phyloP scores from a whole-genome alignment of 2,797 vertebrate genomes.

The Loriculus beryllinus region DNA sequence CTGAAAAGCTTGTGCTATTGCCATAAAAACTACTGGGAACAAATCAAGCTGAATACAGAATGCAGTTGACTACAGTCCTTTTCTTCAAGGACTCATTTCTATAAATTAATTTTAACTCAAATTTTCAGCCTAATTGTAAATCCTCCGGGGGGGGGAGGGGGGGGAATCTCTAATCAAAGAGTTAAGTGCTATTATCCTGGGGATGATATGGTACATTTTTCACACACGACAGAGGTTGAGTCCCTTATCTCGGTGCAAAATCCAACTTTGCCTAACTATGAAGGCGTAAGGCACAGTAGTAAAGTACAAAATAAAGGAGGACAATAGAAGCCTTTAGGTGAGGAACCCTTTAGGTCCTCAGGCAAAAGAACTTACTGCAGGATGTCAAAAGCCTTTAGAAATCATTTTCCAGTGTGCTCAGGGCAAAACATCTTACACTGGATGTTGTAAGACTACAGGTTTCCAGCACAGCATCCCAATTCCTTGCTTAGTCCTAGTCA shows the following conservation, averaged over 20 bases:
- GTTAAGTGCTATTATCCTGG: constrained; percentile 11
- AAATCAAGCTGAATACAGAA: neutral
- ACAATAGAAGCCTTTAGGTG: neutral
- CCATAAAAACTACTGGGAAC: neutral
- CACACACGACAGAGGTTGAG: constrained; percentile 50
- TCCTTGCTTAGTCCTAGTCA: neutral
- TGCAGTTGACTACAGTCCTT: neutral
- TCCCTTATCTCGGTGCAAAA: constrained; percentile 23
- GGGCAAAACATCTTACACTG: neutral
- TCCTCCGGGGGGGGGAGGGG: neutral
- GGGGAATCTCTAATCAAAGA: constrained; percentile 20
- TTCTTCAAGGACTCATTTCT: constrained; percentile 42
- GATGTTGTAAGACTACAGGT: neutral
- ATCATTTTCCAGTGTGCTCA: neutral
- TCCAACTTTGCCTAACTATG: neutral
- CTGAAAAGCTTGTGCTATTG: neutral
- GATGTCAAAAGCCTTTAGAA: neutral
- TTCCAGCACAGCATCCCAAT: neutral
- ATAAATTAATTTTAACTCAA: constrained; percentile 29
- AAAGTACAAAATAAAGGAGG: constrained; percentile 16
- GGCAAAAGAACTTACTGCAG: constrained; percentile 11
- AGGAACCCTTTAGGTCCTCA: neutral
- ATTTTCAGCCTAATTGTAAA: constrained; percentile 48
- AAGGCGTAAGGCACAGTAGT: neutral
- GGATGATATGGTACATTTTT: constrained; percentile 46